Evolutionary conservation across 2,888 invertebrate genomes (phyloP).

Genomic region (Mesochorus sp.): DNA sequence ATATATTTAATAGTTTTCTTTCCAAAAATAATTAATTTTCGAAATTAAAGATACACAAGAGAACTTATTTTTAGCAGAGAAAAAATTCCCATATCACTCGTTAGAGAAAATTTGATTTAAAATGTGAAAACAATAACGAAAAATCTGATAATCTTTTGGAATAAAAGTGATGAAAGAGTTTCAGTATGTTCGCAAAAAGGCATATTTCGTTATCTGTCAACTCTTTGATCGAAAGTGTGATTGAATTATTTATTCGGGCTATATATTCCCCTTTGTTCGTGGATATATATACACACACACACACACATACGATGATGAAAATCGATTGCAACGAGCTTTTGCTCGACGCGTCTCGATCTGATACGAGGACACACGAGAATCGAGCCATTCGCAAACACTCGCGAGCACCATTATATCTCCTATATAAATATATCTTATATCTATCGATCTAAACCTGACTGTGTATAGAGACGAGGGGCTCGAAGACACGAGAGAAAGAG

Average conservation of each 20-base stretch:
- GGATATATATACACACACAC: too few relatives aligned
- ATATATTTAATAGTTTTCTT: too few relatives aligned
- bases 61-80: too few relatives aligned
- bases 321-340: conserved; percentile 35
- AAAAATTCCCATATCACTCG: too few relatives aligned
- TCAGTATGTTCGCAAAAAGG: too few relatives aligned
- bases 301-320: conserved; percentile 12
- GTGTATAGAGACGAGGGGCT: neutral
- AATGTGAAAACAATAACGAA: too few relatives aligned
- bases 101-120: too few relatives aligned
- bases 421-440: neutral
- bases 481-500: conserved; percentile 21
- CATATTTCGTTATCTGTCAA: too few relatives aligned
- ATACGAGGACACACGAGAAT: conserved; percentile 45
- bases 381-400: conserved; percentile 58
- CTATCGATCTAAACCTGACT: conserved; percentile 24
- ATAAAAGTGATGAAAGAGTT: too few relatives aligned
- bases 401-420: conserved; percentile 41
- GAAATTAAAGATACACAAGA: too few relatives aligned
- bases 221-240: conserved; percentile 28
- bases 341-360: conserved; percentile 49
- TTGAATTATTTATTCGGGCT: conserved; percentile 56
- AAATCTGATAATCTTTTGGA: too few relatives aligned
- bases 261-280: conserved; percentile 21
- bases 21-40: too few relatives aligned